Base-by-base conservation (phyloP, 2,113 vertebrate genomes). In the Petrocephalus microphthalmus region DNA sequence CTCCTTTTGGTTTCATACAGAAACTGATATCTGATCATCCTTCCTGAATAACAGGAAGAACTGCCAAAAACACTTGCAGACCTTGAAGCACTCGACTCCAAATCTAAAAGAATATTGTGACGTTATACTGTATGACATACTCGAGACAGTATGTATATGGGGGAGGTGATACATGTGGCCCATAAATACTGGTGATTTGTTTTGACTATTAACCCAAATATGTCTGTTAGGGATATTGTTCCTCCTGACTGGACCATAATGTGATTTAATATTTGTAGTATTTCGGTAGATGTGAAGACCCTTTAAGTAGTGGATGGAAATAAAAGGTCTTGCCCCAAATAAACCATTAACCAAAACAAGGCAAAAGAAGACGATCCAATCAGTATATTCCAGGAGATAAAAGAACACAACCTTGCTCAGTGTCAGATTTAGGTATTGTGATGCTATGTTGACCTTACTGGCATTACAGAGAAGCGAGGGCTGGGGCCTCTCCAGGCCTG, bases 401-500 rank as follows among this genome's bases (percentile, higher is more conserved):
- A 15, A 19, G 33, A 86, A 42, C 25, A 64, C 17, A 37, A 8
- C 45, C 19, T 64, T 8, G 5, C 1, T 13, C 25, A 25, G 45
- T 47, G 51, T 45, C 22, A 42, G 5, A 51, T 51, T 22, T 91
- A 88, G 93, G 89, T 91, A 92, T 98, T 95, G 97, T 90, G 94
- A 96, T 49, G 92, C 93, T 87, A 95, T 89, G 74, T 91, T 92
- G 89, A 93, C 97, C 93, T 97, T 97, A 87, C 96, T 93, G 91
- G 95, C 94, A 82, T 92, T 91, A 91, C 92, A 93, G 84, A 97
- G 91, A 42, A 0, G 52, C 93, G 88, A 85, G 94, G 93, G 56
- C 88, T 64, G 33, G 94, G 94, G 88, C 94, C 91, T 4, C 94
- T 96, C 98, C 98, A 99, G 82, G 95, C 97, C 67, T 92, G 95